A percentile compares a stretch with the other conserved stretches of the same genome.
Conservation (phyloP, 2,113 vertebrate species). For the Pseudopodoces humilis region DNA sequence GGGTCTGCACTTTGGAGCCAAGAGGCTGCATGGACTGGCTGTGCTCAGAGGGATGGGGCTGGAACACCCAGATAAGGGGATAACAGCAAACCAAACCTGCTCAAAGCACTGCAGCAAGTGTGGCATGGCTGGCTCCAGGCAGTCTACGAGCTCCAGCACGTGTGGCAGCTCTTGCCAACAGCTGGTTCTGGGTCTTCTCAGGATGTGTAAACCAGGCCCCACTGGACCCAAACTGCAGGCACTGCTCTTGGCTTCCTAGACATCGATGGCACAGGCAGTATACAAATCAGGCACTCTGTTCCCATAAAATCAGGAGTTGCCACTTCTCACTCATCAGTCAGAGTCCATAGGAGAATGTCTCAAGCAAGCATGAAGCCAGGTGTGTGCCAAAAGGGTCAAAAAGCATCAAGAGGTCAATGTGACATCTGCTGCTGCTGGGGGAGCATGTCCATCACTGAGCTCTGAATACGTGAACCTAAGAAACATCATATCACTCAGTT, state of each 20-base stretch:
- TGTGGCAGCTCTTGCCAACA: background rate
- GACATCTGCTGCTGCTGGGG: background rate
- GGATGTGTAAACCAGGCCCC: background rate
- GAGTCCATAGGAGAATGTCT: background rate
- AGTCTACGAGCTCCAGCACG: background rate
- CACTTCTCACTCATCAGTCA: background rate
- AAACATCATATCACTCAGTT: background rate
- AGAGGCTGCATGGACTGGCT: background rate
- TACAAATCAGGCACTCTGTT: background rate
- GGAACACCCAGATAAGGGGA: background rate
- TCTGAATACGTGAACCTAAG: background rate
- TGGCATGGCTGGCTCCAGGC: background rate
- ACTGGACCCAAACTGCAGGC: background rate
- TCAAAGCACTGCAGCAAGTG: background rate
- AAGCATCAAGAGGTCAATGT: background rate
- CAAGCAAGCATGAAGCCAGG: background rate
- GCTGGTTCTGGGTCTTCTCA: background rate
- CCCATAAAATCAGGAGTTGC: background rate
- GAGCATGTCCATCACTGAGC: fast-evolving
- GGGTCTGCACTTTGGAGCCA: background rate
- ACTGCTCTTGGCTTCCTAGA: background rate
- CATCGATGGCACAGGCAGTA: fast-evolving
- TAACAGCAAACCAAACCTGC: background rate
- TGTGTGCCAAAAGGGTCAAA: background rate
- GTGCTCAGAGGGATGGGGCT: background rate